phyloP scores from a whole-genome alignment of 64 coral and sea anemone genomes.

The Dendrophyllia cribrosa region DNA sequence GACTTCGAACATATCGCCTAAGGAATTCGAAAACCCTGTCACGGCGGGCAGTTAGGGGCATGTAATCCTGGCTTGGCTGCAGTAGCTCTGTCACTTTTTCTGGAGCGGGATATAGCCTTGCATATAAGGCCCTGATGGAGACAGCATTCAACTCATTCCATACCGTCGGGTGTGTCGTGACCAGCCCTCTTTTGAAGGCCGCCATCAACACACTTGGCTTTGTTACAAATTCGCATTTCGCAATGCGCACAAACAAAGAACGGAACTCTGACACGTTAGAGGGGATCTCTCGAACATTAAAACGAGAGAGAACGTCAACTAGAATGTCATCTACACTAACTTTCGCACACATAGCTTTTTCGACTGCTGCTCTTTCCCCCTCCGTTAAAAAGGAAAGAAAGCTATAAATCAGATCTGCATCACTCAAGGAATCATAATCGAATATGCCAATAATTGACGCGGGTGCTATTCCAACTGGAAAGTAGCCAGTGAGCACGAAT shows the following conservation, averaged over 20 bases:
- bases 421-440: constrained; percentile 17
- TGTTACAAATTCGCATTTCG: constrained; percentile 58
- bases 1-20: constrained; percentile 55
- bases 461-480: constrained; percentile 42
- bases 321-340: constrained; percentile 52
- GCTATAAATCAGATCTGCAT: constrained; percentile 47
- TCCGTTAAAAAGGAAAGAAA: constrained; percentile 48
- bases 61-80: constrained; percentile 35
- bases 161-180: constrained; percentile 28
- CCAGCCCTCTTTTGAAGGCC: constrained; percentile 46
- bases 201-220: constrained; percentile 56
- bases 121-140: not conserved
- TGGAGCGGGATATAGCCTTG: constrained; percentile 38
- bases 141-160: not conserved
- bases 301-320: constrained; percentile 46
- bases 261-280: constrained; percentile 30
- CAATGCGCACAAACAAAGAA: constrained; percentile 49
- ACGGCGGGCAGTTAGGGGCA: constrained; percentile 29
- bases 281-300: constrained; percentile 48
- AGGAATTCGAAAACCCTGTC: constrained; percentile 59
- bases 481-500: constrained; percentile 42
- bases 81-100: constrained; percentile 41
- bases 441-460: constrained; percentile 44
- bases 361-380: constrained; percentile 21
- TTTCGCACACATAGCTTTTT: constrained; percentile 38